These are phyloP conservation scores for Teleopsis dalmanni DNA, from an alignment of 1,140 invertebrate species.

Conservation along the genomic window DNA sequence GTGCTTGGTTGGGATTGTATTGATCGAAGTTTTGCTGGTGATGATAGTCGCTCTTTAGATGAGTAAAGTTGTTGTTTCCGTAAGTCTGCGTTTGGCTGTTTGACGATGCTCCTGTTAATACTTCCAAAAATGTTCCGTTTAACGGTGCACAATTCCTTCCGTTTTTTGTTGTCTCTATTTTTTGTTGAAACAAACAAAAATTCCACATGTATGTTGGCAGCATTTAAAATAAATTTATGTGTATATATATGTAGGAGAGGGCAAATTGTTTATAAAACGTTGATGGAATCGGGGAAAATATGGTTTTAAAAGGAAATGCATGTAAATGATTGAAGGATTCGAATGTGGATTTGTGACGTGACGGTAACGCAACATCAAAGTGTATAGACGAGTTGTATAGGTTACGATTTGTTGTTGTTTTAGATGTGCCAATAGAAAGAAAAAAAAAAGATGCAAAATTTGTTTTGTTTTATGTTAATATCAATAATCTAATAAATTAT, in stretches of 20 bases:
- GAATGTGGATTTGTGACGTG: too few species aligned
- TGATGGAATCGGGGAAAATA: too few species aligned
- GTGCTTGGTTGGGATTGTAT: conserved; percentile 17
- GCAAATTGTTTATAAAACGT: too few species aligned
- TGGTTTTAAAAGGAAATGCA: too few species aligned
- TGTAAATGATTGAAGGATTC: too few species aligned
- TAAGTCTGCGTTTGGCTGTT: too few species aligned
- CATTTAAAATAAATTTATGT: not conserved
- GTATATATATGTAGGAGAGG: too few species aligned
- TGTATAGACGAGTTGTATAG: too few species aligned
- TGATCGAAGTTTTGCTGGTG: conserved; percentile 13
- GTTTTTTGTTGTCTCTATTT: conserved; percentile 10
- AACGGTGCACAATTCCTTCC: conserved; percentile 9
- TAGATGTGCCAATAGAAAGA: conserved; percentile 14
- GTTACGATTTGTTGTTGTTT: too few species aligned
- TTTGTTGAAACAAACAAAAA: too few species aligned
- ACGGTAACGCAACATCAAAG: too few species aligned
- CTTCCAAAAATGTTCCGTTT: conserved; percentile 7
- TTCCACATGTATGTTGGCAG: not conserved
- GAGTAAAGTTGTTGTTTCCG: conserved; percentile 21
- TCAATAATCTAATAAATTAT: conserved; percentile 25
- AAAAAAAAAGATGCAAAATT: conserved; percentile 35
- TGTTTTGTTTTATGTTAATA: conserved; percentile 23
- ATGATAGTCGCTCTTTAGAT: conserved; percentile 16
- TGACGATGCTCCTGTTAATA: too few species aligned